phyloP scores from a whole-genome alignment of 2,888 invertebrate genomes.

The Yponomeuta cagnagella region DNA sequence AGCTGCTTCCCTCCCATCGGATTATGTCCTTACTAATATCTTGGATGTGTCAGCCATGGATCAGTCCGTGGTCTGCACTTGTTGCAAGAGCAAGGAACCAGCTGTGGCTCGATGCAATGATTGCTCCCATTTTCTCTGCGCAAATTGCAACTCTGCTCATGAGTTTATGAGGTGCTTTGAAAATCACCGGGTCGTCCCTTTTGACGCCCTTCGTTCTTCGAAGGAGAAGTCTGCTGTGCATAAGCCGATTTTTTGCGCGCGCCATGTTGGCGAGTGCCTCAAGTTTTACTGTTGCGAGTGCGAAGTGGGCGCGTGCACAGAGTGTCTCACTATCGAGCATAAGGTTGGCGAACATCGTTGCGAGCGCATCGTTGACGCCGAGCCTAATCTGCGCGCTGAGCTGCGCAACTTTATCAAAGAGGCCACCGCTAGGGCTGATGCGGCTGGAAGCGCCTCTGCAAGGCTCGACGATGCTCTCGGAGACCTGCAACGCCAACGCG shows the following conservation, averaged over 20 bases:
- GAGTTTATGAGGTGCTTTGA: slow-evolving; percentile 98
- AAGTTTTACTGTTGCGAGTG: slow-evolving; percentile 93
- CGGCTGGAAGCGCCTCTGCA: slow-evolving; percentile 84
- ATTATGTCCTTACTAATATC: slow-evolving; percentile 91
- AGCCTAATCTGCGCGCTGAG: slow-evolving; percentile 85
- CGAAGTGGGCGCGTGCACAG: slow-evolving; percentile 89
- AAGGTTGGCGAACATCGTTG: slow-evolving; percentile 89
- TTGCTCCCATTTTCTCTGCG: slow-evolving; percentile 95
- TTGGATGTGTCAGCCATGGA: slow-evolving; percentile 88
- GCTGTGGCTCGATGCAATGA: slow-evolving; percentile 96
- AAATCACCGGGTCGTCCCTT: slow-evolving; percentile 92
- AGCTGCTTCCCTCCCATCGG: slow-evolving; percentile 86
- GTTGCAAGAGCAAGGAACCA: slow-evolving; percentile 96
- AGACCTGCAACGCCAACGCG: slow-evolving; percentile 90
- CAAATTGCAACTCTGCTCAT: slow-evolving; percentile 96
- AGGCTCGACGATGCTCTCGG: slow-evolving; percentile 87
- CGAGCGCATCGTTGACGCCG: slow-evolving; percentile 87
- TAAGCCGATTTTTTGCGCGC: slow-evolving; percentile 90
- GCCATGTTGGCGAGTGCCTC: slow-evolving; percentile 88
- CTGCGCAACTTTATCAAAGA: slow-evolving; percentile 84
- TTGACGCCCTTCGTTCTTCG: slow-evolving; percentile 88
- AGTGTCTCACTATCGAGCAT: slow-evolving; percentile 89
- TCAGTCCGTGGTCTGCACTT: slow-evolving; percentile 87
- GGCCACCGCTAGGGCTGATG: slow-evolving; percentile 83
- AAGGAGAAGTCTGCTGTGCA: slow-evolving; percentile 89